Conservation (phyloP, 2,797 vertebrate species). For the Ciconia nigra region DNA sequence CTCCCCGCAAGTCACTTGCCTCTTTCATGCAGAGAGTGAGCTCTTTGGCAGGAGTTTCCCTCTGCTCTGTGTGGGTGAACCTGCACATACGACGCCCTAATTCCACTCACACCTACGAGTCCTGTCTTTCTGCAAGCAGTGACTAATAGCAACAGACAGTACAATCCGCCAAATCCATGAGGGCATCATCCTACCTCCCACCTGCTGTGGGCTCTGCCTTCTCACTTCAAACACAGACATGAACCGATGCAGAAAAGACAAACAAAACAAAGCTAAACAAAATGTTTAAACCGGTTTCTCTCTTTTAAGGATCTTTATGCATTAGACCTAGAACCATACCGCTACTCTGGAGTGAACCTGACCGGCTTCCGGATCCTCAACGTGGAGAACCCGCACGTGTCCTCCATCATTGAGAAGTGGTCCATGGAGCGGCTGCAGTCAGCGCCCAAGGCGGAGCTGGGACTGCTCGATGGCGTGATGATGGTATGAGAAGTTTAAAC, state of each 20-base stretch:
- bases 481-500: slow-evolving; percentile 82
- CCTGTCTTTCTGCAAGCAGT: not conserved
- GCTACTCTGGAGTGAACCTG: slow-evolving; percentile 98
- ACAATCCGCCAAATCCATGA: not conserved
- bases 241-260: not conserved
- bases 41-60: not conserved
- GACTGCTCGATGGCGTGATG: slow-evolving; percentile 93
- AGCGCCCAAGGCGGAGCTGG: slow-evolving; percentile 86
- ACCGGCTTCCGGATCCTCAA: slow-evolving; percentile 98
- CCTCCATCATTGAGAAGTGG: slow-evolving; percentile 96
- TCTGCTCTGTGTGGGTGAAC: not conserved
- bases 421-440: slow-evolving; percentile 91
- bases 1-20: not conserved
- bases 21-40: not conserved
- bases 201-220: not conserved
- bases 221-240: not conserved
- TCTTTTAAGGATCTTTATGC: slow-evolving; percentile 91
- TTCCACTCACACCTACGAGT: not conserved
- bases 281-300: slow-evolving; percentile 24
- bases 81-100: not conserved
- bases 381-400: slow-evolving; percentile 93
- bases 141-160: not conserved
- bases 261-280: not conserved
- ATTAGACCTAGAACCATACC: slow-evolving; percentile 95
- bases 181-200: not conserved